These are phyloP conservation scores for Theristicus caerulescens DNA, from an alignment of 2,113 vertebrate genomes.

Conservation along the genomic window DNA sequence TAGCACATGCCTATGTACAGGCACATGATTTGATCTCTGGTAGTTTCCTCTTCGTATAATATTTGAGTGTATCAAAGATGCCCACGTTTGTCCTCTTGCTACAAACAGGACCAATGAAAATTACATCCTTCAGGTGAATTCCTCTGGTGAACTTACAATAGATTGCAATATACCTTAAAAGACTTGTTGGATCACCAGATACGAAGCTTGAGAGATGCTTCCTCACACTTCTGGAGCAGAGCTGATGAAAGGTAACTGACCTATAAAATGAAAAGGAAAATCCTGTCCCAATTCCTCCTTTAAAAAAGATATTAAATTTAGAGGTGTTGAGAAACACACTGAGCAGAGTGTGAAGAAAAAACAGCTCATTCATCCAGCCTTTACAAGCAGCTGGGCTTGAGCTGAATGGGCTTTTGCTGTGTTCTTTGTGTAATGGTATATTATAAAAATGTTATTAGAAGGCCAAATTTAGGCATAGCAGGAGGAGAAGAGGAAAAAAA, in stretches of 20 bases:
- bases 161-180: background rate
- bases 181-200: background rate
- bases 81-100: background rate
- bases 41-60: background rate
- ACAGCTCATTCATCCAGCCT: conserved; percentile 65
- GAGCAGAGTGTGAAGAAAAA: conserved; percentile 29
- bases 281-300: background rate
- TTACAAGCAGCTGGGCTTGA: conserved; percentile 66
- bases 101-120: background rate
- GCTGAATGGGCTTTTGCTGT: conserved; percentile 54
- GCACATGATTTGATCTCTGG: background rate
- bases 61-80: background rate
- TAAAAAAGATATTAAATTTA: conserved; percentile 30
- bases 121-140: background rate
- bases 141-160: background rate
- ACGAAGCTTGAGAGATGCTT: background rate
- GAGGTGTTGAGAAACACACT: conserved; percentile 68
- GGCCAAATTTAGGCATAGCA: conserved; percentile 67
- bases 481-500: conserved; percentile 29
- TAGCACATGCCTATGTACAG: background rate
- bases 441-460: conserved; percentile 71
- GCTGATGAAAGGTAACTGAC: conserved; percentile 2
- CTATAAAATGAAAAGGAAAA: conserved; percentile 40
- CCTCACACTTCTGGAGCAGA: background rate
- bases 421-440: conserved; percentile 62